phyloP scores from a whole-genome alignment of 2,113 vertebrate species.

The Ardeotis arabs region DNA sequence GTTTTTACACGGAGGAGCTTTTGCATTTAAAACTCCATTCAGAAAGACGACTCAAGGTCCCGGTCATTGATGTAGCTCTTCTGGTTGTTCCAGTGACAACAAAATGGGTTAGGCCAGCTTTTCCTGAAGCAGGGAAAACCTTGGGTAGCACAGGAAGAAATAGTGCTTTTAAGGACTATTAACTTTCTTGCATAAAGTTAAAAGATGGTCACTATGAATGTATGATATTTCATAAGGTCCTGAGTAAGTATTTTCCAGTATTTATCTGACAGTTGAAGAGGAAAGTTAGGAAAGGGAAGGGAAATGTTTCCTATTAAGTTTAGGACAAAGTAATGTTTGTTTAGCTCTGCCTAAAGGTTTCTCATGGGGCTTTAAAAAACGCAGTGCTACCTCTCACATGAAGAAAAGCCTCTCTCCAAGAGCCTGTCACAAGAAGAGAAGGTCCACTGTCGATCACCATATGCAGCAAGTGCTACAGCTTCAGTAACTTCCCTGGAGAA shows the following conservation, averaged over 20 bases:
- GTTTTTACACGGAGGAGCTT: not conserved
- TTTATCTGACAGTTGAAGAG: not conserved
- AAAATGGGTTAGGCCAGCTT: not conserved
- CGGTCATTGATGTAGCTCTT: not conserved
- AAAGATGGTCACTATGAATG: not conserved
- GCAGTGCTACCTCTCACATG: not conserved
- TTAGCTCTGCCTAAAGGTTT: not conserved
- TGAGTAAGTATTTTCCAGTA: not conserved
- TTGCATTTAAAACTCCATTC: not conserved
- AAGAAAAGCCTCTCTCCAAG: not conserved
- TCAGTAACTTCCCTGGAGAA: not conserved
- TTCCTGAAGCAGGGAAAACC: not conserved
- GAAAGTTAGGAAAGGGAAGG: not conserved
- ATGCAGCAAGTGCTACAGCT: not conserved
- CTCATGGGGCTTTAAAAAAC: not conserved
- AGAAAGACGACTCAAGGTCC: not conserved
- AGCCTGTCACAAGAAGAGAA: not conserved
- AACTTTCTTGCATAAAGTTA: not conserved
- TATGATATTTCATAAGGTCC: not conserved
- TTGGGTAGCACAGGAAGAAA: not conserved
- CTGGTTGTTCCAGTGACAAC: not conserved
- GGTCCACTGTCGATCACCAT: rapidly evolving
- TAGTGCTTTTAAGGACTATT: not conserved
- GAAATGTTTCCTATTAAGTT: not conserved
- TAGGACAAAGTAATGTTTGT: not conserved